Conservation (phyloP, 2,888 invertebrate genomes). For the Sarcophaga carnaria region DNA sequence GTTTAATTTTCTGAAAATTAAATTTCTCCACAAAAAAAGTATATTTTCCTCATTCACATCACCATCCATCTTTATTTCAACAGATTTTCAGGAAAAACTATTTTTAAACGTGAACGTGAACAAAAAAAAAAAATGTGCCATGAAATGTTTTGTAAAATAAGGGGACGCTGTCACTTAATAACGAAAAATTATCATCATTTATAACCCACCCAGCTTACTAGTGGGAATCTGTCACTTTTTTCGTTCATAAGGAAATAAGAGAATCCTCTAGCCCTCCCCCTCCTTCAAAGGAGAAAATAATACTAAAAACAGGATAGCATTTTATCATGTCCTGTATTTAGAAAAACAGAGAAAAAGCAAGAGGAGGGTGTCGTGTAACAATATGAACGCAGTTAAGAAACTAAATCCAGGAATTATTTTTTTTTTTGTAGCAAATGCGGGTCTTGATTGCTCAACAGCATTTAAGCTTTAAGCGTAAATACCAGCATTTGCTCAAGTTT, state of each 20-base stretch:
- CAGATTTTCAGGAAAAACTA: neutral
- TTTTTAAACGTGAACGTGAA: neutral
- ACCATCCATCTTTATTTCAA: neutral
- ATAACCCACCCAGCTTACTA: neutral
- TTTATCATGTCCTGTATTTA: neutral
- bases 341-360: neutral
- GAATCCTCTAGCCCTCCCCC: too few species aligned
- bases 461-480: slow-evolving; percentile 19
- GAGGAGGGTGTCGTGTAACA: too few species aligned
- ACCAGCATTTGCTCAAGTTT: neutral
- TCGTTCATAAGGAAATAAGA: too few species aligned
- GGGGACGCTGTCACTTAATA: neutral
- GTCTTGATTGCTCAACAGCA: neutral
- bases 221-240: neutral
- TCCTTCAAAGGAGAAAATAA: neutral
- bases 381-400: slow-evolving; percentile 17
- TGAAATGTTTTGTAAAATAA: neutral
- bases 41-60: neutral
- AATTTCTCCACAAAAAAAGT: neutral
- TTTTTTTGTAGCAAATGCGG: slow-evolving; percentile 43
- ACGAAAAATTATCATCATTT: neutral
- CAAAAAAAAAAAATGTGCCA: neutral
- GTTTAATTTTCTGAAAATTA: neutral
- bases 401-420: slow-evolving; percentile 51
- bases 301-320: neutral